Base-by-base conservation (phyloP, 1,140 invertebrate genomes). In the Carposina sasakii region DNA sequence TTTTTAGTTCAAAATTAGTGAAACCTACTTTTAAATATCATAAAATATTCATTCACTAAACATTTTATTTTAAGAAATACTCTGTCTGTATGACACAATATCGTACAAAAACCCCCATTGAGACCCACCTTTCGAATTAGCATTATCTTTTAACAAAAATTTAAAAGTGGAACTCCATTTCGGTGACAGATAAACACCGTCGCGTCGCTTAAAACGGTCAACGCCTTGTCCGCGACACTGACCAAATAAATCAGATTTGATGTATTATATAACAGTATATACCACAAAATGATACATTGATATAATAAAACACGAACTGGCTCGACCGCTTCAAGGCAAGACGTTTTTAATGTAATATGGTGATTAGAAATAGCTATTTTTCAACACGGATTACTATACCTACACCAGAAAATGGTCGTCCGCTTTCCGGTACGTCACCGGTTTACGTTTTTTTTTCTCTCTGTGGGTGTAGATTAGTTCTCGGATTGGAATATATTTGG, bases 211-310 rank as follows among this genome's bases (percentile, higher is more conserved):
- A 73, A 74, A 73, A 64, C 63, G 67, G 65, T 72, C 70, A 70
- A 57, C 60, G 67, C 41, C 64, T 60, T n/a, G n/a, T n/a, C n/a
- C n/a, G n/a, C n/a, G n/a, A 60, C 24, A 42, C 43, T 68, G 77
- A 70, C 63, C 71, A 72, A 57, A 81, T 77, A 78, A 76, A 77
- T 76, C 68, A 67, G 58, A 23, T 62, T 53, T 65, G 67, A 74
- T 63, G 59, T 72, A 74, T 77, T 73, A 70, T 71, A 72, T 76
- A 69, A 71, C 58, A 64, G 55, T 61, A 55, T 69, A 62, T 63
- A 63, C 48, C 63, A 63, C 56, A 47, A 55, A 58, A 72, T 72
- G 70, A 76, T 74, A 70, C 69, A 76, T 73, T 70, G 65, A 52
- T 67, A 70, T 61, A 69, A 65, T 66, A 60, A 72, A 71, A 53